Evolutionary conservation across 2,888 invertebrate genomes (phyloP).

Genomic region (Acanthosoma haemorrhoidale): DNA sequence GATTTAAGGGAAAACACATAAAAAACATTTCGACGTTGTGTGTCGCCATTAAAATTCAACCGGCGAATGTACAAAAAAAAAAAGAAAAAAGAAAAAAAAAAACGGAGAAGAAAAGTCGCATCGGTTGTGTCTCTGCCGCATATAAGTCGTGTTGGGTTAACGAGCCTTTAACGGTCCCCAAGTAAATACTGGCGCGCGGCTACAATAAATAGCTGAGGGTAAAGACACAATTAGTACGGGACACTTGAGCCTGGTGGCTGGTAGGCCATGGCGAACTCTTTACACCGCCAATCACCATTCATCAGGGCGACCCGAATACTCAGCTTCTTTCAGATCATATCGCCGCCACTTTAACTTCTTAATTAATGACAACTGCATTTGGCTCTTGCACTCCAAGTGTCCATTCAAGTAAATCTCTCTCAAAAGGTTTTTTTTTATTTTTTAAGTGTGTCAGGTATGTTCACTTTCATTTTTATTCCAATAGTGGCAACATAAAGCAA

Average conservation of each 20-base stretch:
- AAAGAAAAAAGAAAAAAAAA: too few species aligned
- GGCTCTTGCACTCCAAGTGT: too few species aligned
- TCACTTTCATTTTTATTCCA: too few species aligned
- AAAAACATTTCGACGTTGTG: not conserved
- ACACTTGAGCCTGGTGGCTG: not conserved
- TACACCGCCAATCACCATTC: not conserved
- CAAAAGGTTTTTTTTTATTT: too few species aligned
- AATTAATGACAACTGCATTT: not conserved
- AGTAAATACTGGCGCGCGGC: not conserved
- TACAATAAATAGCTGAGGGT: not conserved
- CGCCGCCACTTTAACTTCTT: not conserved
- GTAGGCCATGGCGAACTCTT: not conserved
- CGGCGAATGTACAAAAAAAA: too few species aligned
- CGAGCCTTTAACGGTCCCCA: not conserved
- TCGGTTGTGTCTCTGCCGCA: too few species aligned
- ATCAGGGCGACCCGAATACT: not conserved
- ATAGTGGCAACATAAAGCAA: too few species aligned
- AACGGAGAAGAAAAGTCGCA: not conserved
- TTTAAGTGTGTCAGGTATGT: too few species aligned
- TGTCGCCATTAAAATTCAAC: slow-evolving; percentile 6
- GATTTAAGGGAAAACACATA: slow-evolving; percentile 7
- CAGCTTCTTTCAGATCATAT: not conserved
- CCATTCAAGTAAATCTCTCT: too few species aligned
- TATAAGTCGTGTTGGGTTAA: not conserved
- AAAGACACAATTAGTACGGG: not conserved